Conservation (phyloP, 2,888 invertebrate genomes). For the Amphipyra tragopoginis region DNA sequence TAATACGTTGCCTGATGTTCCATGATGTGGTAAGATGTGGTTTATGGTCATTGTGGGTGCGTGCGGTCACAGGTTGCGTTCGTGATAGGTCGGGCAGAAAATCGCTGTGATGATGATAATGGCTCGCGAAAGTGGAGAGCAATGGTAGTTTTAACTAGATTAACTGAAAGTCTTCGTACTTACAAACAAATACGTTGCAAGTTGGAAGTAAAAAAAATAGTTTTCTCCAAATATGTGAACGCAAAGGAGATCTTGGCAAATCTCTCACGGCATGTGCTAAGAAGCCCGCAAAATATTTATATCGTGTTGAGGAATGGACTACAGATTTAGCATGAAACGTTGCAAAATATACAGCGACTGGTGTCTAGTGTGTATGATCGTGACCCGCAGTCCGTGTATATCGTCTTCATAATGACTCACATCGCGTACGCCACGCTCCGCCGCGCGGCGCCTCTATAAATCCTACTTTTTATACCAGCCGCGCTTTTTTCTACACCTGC, state of each 20-base stretch:
- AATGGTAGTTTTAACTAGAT: conserved; percentile 7
- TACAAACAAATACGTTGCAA: too few relatives aligned
- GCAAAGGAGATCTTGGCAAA: neutral
- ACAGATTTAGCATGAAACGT: neutral
- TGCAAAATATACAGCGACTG: conserved; percentile 1
- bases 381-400: conserved; percentile 5
- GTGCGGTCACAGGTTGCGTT: conserved; percentile 27
- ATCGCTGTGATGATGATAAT: conserved; percentile 28
- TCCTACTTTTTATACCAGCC: conserved; percentile 37
- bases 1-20: conserved; percentile 7
- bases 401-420: conserved; percentile 35
- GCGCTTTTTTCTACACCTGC: conserved; percentile 43
- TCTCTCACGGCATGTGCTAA: neutral
- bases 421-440: conserved; percentile 40
- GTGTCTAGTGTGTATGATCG: conserved; percentile 1
- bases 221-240: neutral
- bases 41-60: conserved; percentile 27
- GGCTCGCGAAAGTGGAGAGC: conserved; percentile 37
- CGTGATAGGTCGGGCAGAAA: conserved; percentile 42
- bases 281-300: neutral
- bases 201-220: neutral
- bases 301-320: neutral
- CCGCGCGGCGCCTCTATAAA: conserved; percentile 43
- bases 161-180: neutral
- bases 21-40: conserved; percentile 18